phyloP scores from a whole-genome alignment of 2,797 vertebrate genomes.

The Myotis myotis region DNA sequence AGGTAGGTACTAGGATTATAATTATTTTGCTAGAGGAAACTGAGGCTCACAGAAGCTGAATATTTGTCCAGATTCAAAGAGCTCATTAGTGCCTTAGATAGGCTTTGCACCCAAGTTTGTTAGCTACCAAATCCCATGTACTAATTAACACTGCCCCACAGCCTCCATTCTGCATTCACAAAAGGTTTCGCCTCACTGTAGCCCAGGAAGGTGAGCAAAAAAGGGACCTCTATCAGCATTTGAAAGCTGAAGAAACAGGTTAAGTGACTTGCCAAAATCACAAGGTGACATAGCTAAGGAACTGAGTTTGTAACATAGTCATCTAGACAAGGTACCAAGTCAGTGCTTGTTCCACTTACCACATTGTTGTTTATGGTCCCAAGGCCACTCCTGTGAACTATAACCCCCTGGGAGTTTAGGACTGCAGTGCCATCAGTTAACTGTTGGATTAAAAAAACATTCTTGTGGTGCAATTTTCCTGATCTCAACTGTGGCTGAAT shows the following conservation, averaged over 20 bases:
- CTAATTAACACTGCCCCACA: not conserved
- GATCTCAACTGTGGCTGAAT: constrained; percentile 61
- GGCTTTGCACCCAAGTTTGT: not conserved
- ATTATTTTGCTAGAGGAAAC: not conserved
- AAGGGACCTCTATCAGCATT: not conserved
- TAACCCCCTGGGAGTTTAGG: not conserved
- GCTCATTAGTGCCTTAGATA: not conserved
- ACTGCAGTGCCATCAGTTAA: constrained; percentile 34
- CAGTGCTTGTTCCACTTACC: not conserved
- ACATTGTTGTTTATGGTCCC: not conserved
- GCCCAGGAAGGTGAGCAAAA: not conserved
- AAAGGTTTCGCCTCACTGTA: not conserved
- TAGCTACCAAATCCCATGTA: not conserved
- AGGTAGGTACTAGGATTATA: not conserved
- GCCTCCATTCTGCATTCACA: not conserved
- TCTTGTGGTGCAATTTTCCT: constrained; percentile 69
- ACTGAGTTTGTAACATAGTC: not conserved
- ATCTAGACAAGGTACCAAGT: not conserved
- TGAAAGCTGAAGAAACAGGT: constrained; percentile 6
- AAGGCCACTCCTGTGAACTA: not conserved
- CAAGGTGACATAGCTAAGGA: not conserved
- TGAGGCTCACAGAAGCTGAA: not conserved
- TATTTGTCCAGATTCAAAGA: constrained; percentile 2
- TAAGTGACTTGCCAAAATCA: not conserved
- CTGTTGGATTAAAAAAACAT: constrained; percentile 54